Base-by-base conservation (phyloP, 2,113 vertebrate genomes). In the Strigops habroptila region DNA sequence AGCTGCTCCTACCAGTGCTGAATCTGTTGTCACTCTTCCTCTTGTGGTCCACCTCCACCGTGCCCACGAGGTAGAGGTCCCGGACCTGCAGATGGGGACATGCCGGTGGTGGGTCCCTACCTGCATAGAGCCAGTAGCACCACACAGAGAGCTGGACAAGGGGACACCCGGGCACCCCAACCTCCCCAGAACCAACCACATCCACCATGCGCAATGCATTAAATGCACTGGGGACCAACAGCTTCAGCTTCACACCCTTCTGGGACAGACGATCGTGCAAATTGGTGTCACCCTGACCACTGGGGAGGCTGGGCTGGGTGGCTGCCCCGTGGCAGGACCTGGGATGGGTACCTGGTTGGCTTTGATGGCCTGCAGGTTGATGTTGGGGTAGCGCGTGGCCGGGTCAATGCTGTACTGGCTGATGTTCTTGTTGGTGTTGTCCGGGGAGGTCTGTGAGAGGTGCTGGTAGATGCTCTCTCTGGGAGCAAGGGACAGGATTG, bases 381-480 rank as follows among this genome's bases (percentile, higher is more conserved):
- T 86, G 86, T 99, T 99, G 73, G 97, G 98, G 96, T 99, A 99
- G 44, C 99, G 99, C 0, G 99, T 99, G 91, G 97, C 95, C 0
- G 99, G 99, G 94, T 99, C 96, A 14, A 99, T 98, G 97, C 98
- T 99, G 93, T 99, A 99, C 70, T 95, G 97, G 10, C 77, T 95
- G 67, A 98, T 88, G 41, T 99, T 99, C 95, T 99, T 99, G 88
- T 98, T 98, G 97, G 98, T 99, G 97, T 99, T 99, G 78, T 99
- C 99, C 0, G 99, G 99, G 4, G 99, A 99, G 2, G 99, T 99
- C 96, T 99, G 99, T 1, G 99, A 99, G 59, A 99, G 98, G 63
- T 96, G 97, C 98, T 99, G 99, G 96, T 99, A 99, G 76, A 99
- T 80, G 53, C 99, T 99, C 71, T 99, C 99, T 81, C 99, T 99